A percentile compares a stretch with the other conserved stretches of the same genome.
Conservation (phyloP, 2,113 vertebrate genomes). For the Struthidea cinerea region DNA sequence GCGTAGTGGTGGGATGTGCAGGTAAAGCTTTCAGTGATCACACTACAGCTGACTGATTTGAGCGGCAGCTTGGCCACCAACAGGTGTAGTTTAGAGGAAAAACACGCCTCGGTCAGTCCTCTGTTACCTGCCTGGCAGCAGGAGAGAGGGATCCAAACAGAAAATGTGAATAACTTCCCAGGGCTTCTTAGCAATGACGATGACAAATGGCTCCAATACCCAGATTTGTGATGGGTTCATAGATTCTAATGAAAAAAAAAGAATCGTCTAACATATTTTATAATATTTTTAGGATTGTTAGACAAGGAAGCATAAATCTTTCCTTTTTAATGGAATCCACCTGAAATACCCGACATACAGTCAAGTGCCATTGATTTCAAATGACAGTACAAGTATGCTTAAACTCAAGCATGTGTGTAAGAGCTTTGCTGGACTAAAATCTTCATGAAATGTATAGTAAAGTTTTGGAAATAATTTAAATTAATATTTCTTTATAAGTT, state of each 20-base stretch:
- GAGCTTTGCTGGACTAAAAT: not conserved
- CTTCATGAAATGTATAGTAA: not conserved
- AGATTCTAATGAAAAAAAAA: not conserved
- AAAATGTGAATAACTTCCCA: not conserved
- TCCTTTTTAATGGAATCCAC: not conserved
- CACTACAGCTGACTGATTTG: not conserved
- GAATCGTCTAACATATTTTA: not conserved
- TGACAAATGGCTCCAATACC: not conserved
- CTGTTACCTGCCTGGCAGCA: not conserved
- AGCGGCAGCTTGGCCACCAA: not conserved
- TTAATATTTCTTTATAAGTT: not conserved
- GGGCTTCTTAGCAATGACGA: not conserved
- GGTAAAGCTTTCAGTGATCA: not conserved
- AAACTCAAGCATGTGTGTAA: not conserved
- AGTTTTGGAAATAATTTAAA: not conserved
- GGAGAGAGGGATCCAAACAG: not conserved
- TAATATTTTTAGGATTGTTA: not conserved
- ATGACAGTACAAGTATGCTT: not conserved
- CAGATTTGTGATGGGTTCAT: not conserved
- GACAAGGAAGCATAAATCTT: not conserved
- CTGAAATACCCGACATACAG: not conserved
- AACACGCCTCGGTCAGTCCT: rapidly evolving
- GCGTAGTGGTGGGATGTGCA: not conserved
- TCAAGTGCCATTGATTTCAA: not conserved
- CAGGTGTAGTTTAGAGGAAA: not conserved